A percentile compares a stretch with the other conserved stretches of the same genome.
Evolutionary conservation across 2,113 vertebrate species (phyloP).

Genomic region (Leptobrachium ailaonicum): DNA sequence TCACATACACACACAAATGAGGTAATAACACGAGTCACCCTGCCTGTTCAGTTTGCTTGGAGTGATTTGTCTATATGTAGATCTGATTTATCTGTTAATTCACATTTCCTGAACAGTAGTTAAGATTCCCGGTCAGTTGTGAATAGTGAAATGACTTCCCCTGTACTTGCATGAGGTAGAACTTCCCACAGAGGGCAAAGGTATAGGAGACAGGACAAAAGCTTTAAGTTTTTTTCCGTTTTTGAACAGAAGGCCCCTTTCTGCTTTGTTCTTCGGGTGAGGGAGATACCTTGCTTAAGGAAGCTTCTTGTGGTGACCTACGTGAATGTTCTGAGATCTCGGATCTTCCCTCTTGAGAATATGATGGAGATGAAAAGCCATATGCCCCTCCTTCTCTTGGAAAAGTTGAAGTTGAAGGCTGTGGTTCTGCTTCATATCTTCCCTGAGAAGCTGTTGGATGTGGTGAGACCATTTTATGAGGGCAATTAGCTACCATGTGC

Average conservation of each 20-base stretch:
- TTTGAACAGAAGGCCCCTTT: constrained; percentile 84
- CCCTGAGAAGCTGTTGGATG: constrained; percentile 79
- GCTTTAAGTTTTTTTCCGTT: constrained; percentile 87
- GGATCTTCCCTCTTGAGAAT: constrained; percentile 68
- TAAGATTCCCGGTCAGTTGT: constrained; percentile 70
- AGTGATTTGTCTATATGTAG: constrained; percentile 71
- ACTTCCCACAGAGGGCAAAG: constrained; percentile 67
- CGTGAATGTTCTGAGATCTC: constrained; percentile 70
- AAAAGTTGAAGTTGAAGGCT: constrained; percentile 72
- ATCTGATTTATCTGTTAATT: constrained; percentile 49
- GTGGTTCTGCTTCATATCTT: constrained; percentile 77
- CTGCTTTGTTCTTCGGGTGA: constrained; percentile 85
- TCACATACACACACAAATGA: constrained; percentile 51
- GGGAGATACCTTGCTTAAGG: constrained; percentile 71
- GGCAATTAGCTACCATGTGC: constrained; percentile 84
- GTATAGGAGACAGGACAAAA: constrained; percentile 52
- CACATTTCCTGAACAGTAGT: constrained; percentile 78
- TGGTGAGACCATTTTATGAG: constrained; percentile 69
- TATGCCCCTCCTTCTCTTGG: constrained; percentile 67
- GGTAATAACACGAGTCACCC: constrained; percentile 63
- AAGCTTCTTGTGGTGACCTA: constrained; percentile 80
- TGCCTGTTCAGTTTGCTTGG: constrained; percentile 66
- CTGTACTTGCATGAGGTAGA: constrained; percentile 80
- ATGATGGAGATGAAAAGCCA: constrained; percentile 58
- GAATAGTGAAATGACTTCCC: constrained; percentile 70